phyloP scores from a whole-genome alignment of 1,140 invertebrate species.

The Drosophila serrata region DNA sequence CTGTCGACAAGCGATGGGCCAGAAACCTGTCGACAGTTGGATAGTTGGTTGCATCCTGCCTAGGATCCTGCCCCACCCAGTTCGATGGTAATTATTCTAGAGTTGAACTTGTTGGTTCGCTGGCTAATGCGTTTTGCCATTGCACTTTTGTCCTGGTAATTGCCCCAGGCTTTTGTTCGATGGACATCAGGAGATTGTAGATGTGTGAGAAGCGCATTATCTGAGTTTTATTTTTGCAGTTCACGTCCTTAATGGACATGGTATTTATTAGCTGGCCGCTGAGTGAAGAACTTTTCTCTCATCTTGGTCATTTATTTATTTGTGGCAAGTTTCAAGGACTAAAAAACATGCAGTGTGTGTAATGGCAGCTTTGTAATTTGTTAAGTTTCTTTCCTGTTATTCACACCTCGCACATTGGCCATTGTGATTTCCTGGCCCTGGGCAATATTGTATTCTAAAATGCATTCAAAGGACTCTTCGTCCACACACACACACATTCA shows the following conservation, averaged over 20 bases:
- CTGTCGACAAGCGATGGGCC: conserved; percentile 3
- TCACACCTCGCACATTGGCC: conserved; percentile 12
- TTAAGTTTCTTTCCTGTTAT: not conserved
- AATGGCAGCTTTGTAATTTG: conserved; percentile 8
- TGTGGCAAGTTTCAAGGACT: not conserved
- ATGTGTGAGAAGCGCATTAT: conserved; percentile 63
- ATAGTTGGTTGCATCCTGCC: conserved; percentile 52
- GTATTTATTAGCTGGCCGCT: conserved; percentile 43
- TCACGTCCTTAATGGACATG: conserved; percentile 42
- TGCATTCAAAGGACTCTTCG: conserved; percentile 16
- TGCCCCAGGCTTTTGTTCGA: conserved; percentile 11
- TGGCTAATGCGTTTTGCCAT: conserved; percentile 69
- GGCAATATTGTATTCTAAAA: conserved; percentile 25
- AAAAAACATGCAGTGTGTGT: not conserved
- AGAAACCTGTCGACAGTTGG: conserved; percentile 36
- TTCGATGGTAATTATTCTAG: conserved; percentile 74
- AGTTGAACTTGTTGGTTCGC: conserved; percentile 64
- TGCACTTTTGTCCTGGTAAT: conserved; percentile 35
- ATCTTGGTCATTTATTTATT: not conserved
- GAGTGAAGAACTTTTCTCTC: not conserved
- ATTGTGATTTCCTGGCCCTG: conserved; percentile 23
- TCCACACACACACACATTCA: not conserved
- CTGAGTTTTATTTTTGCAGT: conserved; percentile 35
- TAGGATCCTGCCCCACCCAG: conserved; percentile 20
- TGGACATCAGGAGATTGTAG: conserved; percentile 42